Conservation (phyloP, 2,888 invertebrate genomes). For the Schrankia costaestrigalis region DNA sequence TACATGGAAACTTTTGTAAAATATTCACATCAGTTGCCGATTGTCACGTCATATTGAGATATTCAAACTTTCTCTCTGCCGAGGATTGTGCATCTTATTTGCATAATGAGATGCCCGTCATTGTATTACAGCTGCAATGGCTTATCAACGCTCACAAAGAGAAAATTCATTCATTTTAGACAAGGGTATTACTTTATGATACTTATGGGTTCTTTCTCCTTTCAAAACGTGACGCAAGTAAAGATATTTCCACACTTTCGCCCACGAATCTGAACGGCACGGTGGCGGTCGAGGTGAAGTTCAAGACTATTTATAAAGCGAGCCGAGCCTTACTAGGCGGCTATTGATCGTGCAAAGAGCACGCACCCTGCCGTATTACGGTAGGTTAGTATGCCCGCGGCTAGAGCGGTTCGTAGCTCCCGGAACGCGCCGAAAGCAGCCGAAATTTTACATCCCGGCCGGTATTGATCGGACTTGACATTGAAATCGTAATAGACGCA, state of each 20-base stretch:
- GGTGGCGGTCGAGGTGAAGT: constrained; percentile 68
- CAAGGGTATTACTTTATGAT: constrained; percentile 34
- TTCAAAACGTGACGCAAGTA: constrained; percentile 41
- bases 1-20: constrained; percentile 73
- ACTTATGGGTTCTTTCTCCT: constrained; percentile 18
- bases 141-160: constrained; percentile 45
- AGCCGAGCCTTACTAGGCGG: constrained; percentile 65
- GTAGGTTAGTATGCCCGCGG: constrained; percentile 77
- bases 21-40: constrained; percentile 72
- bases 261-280: constrained; percentile 54
- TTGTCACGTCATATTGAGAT: constrained; percentile 75
- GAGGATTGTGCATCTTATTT: constrained; percentile 66
- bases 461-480: constrained; percentile 80
- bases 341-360: constrained; percentile 72
- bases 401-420: constrained; percentile 58
- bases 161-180: constrained; percentile 50
- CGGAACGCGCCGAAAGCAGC: constrained; percentile 72
- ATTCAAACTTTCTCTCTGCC: constrained; percentile 66
- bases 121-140: constrained; percentile 53
- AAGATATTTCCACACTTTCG: constrained; percentile 62
- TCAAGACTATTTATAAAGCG: constrained; percentile 78
- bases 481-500: constrained; percentile 77
- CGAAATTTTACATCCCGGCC: constrained; percentile 77
- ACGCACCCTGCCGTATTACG: constrained; percentile 74
- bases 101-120: constrained; percentile 63